phyloP scores from a whole-genome alignment of 2,888 invertebrate genomes.

The Hirudinaria manillensis region DNA sequence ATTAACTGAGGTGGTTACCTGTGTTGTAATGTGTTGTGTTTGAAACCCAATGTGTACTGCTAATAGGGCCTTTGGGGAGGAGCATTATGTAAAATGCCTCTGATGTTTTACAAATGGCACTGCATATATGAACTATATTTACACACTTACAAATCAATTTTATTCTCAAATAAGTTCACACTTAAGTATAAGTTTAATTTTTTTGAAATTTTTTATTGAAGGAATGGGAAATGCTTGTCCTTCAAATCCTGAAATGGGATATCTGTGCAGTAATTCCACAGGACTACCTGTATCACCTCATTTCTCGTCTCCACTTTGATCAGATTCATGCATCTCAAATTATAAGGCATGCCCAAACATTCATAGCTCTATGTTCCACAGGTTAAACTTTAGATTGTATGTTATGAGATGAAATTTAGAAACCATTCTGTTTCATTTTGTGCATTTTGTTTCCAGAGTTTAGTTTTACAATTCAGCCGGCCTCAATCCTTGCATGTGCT shows the following conservation, averaged over 20 bases:
- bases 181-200: no score
- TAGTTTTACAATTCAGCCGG: constrained; percentile 22
- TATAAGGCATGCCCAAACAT: constrained; percentile 78
- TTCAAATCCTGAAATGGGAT: constrained; percentile 88
- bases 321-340: constrained; percentile 66
- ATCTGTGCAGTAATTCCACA: constrained; percentile 83
- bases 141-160: no score
- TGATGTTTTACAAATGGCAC: no score
- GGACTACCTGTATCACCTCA: constrained; percentile 79
- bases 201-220: constrained; percentile 54
- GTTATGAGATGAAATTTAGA: not conserved
- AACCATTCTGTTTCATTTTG: no score
- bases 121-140: no score
- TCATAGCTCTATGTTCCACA: constrained; percentile 81
- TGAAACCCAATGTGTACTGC: no score
- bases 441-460: constrained; percentile 17
- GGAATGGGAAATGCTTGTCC: constrained; percentile 86
- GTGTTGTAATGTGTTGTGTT: no score
- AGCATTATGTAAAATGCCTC: no score
- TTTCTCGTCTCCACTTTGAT: constrained; percentile 62
- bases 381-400: constrained; percentile 58
- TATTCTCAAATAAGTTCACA: no score
- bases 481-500: constrained; percentile 25
- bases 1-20: no score
- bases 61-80: no score